Evolutionary conservation across 2,113 vertebrate species (phyloP).

Genomic region (Crotophaga sulcirostris): DNA sequence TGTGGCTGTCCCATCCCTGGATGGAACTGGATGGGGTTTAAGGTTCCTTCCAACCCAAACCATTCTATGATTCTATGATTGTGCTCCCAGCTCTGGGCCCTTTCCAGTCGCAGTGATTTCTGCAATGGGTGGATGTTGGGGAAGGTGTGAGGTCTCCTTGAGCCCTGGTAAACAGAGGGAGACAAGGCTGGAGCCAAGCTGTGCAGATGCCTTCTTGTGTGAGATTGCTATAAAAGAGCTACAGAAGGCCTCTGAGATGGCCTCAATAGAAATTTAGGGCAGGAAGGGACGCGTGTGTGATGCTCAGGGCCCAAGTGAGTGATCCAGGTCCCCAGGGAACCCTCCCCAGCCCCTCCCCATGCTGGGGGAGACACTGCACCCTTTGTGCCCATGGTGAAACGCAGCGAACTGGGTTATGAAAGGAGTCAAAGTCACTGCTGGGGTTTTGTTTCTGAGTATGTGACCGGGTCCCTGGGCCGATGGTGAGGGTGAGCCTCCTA

Average conservation of each 20-base stretch:
- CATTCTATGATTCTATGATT: too few species aligned
- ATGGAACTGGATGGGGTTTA: too few species aligned
- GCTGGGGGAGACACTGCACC: not conserved
- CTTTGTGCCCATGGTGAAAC: not conserved
- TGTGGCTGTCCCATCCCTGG: too few species aligned
- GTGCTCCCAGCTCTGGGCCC: not conserved
- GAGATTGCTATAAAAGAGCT: rapidly evolving
- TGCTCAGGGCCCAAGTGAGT: rapidly evolving
- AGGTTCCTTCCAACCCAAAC: too few species aligned
- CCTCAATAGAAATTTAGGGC: rapidly evolving
- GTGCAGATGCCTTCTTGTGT: rapidly evolving
- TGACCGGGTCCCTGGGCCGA: not conserved
- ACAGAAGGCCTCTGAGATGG: rapidly evolving
- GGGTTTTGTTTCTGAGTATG: not conserved
- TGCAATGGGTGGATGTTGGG: not conserved
- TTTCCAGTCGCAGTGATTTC: not conserved
- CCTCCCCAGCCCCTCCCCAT: not conserved
- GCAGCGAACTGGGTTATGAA: not conserved
- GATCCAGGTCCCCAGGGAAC: not conserved
- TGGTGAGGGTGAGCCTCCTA: not conserved
- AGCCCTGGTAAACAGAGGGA: not conserved
- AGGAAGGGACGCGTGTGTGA: rapidly evolving
- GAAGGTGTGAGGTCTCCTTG: too few species aligned
- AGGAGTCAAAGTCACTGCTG: not conserved
- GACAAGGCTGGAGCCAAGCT: not conserved